A percentile compares a stretch with the other conserved stretches of the same genome.
These are phyloP conservation scores for Geotrupes spiniger DNA, from an alignment of 2,888 invertebrate species.

Conservation along the genomic window DNA sequence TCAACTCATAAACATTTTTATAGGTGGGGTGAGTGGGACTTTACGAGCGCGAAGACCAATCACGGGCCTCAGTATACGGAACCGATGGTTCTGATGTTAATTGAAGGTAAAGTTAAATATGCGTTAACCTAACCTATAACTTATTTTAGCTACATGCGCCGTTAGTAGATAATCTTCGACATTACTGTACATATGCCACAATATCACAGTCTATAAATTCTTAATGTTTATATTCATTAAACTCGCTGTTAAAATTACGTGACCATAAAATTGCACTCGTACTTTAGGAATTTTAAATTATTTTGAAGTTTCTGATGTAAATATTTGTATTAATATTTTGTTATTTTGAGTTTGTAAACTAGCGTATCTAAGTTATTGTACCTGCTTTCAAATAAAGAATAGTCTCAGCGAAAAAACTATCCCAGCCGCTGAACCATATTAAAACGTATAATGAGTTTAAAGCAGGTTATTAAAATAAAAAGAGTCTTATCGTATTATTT, in stretches of 20 bases:
- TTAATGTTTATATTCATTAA: background rate
- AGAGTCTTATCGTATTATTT: too few species aligned
- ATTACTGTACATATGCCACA: background rate
- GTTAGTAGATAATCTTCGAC: background rate
- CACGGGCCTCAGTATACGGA: slow-evolving; percentile 18
- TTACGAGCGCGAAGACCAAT: slow-evolving; percentile 23
- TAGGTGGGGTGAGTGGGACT: slow-evolving; percentile 31
- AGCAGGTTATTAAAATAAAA: too few species aligned
- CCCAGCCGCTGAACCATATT: background rate
- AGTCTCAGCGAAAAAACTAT: background rate
- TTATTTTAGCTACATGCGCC: slow-evolving; percentile 22
- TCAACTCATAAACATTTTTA: slow-evolving; percentile 49
- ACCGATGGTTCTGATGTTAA: slow-evolving; percentile 25
- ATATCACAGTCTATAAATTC: background rate
- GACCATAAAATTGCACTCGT: too few species aligned
- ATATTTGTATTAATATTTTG: too few species aligned
- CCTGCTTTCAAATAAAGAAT: background rate
- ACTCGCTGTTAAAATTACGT: too few species aligned
- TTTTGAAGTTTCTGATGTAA: too few species aligned
- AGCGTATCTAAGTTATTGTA: background rate
- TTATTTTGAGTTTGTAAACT: too few species aligned
- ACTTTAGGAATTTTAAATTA: background rate
- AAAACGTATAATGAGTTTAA: too few species aligned
- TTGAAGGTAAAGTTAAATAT: slow-evolving; percentile 28
- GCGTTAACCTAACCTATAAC: slow-evolving; percentile 27